A percentile compares a stretch with the other conserved stretches of the same genome.
phyloP scores from a whole-genome alignment of 2,113 vertebrate species.

The Symphodus melops region DNA sequence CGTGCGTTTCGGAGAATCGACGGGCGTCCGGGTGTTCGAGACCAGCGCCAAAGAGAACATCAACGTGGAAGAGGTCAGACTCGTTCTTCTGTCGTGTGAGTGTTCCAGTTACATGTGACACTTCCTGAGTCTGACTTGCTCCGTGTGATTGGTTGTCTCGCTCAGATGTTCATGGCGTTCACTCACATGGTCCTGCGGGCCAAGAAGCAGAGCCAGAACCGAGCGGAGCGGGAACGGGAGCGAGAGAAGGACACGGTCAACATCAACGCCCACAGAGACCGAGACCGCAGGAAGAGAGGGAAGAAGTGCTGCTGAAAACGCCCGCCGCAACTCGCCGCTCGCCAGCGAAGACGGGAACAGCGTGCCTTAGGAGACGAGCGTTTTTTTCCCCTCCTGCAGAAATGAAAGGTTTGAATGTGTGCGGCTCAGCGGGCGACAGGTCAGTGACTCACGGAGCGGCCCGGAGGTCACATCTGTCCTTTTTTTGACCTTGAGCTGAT shows the following conservation, averaged over 20 bases:
- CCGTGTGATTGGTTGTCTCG: background rate
- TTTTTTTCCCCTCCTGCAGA: conserved; percentile 1
- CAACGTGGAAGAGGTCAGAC: conserved; percentile 87
- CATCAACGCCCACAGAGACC: conserved; percentile 83
- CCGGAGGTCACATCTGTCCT: conserved; percentile 9
- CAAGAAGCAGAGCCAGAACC: conserved; percentile 85
- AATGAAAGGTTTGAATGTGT: conserved; percentile 14
- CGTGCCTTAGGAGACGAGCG: conserved; percentile 23
- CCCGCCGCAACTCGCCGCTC: no score
- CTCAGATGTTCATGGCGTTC: conserved; percentile 89
- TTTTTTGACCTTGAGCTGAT: background rate
- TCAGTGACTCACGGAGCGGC: conserved; percentile 13
- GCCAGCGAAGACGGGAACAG: no score
- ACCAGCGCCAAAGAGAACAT: conserved; percentile 90
- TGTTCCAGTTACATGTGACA: no score
- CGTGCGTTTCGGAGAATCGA: conserved; percentile 84
- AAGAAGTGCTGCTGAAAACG: conserved; percentile 89
- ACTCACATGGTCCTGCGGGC: conserved; percentile 85
- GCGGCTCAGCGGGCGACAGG: background rate
- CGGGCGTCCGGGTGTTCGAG: conserved; percentile 85
- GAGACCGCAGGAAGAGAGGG: conserved; percentile 83
- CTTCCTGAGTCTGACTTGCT: background rate
- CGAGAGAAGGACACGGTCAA: conserved; percentile 85
- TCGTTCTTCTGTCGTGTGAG: background rate
- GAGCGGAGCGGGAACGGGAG: conserved; percentile 79